Conservation (phyloP, 1,140 invertebrate species). For the Calephelis nemesis region DNA sequence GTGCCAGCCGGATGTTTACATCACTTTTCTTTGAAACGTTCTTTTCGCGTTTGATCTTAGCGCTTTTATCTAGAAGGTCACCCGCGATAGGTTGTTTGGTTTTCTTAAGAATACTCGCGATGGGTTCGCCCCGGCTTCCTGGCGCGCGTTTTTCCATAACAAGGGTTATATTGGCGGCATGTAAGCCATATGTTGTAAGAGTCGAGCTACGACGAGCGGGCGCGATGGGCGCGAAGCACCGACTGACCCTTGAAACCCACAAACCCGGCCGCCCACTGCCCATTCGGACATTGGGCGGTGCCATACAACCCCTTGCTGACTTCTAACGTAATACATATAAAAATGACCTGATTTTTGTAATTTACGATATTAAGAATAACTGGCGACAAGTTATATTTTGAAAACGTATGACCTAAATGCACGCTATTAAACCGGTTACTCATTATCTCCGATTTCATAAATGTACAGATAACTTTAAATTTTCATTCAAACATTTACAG, state of each 20-base stretch:
- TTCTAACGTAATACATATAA: constrained; percentile 37
- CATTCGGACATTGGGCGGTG: constrained; percentile 57
- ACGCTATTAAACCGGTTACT: too few species aligned
- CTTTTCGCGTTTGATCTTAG: constrained; percentile 67
- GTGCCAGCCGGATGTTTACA: constrained; percentile 68
- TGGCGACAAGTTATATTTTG: too few species aligned
- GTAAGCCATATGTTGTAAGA: constrained; percentile 43
- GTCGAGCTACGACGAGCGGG: constrained; percentile 51
- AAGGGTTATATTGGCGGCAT: constrained; percentile 41
- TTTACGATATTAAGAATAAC: not conserved
- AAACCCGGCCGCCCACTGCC: constrained; percentile 47
- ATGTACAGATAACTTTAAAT: too few species aligned
- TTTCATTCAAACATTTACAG: too few species aligned
- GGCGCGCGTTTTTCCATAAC: constrained; percentile 69
- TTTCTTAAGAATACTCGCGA: constrained; percentile 70
- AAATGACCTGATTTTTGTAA: constrained; percentile 7
- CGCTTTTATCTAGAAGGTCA: constrained; percentile 64
- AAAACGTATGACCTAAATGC: too few species aligned
- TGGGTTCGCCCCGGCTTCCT: constrained; percentile 63
- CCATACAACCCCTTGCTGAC: constrained; percentile 43
- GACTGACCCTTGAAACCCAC: constrained; percentile 51
- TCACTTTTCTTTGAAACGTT: constrained; percentile 52
- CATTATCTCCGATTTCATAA: too few species aligned
- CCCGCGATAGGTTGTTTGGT: constrained; percentile 53
- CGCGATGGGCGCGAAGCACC: constrained; percentile 65